Evolutionary conservation across 2,888 invertebrate species (phyloP).

Genomic region (Trissolcus brochymenae): DNA sequence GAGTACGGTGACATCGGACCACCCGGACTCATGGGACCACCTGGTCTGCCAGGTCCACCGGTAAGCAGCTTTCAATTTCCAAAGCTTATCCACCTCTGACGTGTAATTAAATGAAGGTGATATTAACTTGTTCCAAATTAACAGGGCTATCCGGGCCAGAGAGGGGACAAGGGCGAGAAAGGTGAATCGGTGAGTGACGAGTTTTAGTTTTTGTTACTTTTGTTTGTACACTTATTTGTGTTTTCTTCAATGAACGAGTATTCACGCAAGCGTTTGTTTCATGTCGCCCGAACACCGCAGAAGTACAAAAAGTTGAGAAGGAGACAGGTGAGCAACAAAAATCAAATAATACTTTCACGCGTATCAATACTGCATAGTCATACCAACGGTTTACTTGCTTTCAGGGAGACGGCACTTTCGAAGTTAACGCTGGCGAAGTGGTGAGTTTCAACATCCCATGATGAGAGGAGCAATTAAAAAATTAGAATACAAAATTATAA

Average conservation of each 20-base stretch:
- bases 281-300: slow-evolving; percentile 76
- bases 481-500: too few species aligned
- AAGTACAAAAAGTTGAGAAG: slow-evolving; percentile 90
- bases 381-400: slow-evolving; percentile 68
- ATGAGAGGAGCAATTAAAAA: too few species aligned
- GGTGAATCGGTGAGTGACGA: slow-evolving; percentile 89
- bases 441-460: slow-evolving; percentile 76
- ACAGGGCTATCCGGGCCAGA: slow-evolving; percentile 89
- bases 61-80: slow-evolving; percentile 66
- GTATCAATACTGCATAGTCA: slow-evolving; percentile 9
- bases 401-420: slow-evolving; percentile 89
- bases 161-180: slow-evolving; percentile 94
- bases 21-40: slow-evolving; percentile 95
- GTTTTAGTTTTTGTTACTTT: slow-evolving; percentile 2
- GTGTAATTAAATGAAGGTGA: slow-evolving; percentile 33
- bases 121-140: slow-evolving; percentile 72
- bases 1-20: slow-evolving; percentile 95
- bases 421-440: slow-evolving; percentile 84
- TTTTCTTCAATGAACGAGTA: neutral
- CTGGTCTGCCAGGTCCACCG: slow-evolving; percentile 83
- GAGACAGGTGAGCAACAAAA: slow-evolving; percentile 81
- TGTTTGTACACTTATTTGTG: too few species aligned
- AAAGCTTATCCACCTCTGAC: slow-evolving; percentile 6
- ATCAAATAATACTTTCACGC: slow-evolving; percentile 39
- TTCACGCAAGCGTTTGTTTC: slow-evolving; percentile 56